phyloP scores from a whole-genome alignment of 2,797 vertebrate species.

The Emys orbicularis region DNA sequence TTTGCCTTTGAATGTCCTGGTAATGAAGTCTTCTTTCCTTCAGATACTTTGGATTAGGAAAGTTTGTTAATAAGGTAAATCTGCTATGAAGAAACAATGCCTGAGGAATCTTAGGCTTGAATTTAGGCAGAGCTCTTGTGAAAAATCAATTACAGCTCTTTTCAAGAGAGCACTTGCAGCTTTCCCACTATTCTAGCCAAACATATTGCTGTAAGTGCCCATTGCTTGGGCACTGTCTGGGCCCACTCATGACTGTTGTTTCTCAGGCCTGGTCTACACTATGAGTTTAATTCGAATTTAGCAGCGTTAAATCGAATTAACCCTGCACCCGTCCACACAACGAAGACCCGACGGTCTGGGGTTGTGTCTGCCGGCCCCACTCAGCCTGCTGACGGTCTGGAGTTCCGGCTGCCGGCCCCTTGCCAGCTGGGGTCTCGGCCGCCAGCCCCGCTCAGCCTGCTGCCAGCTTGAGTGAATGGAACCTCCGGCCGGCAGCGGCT shows the following conservation, averaged over 20 bases:
- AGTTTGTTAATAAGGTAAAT: background rate
- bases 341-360: no score
- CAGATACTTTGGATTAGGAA: background rate
- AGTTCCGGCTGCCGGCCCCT: no score
- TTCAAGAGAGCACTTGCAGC: background rate
- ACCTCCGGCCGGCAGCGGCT: no score
- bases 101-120: background rate
- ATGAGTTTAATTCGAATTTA: no score
- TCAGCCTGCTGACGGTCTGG: no score
- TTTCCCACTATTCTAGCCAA: background rate
- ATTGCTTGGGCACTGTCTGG: background rate
- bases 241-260: background rate
- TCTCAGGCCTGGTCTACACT: background rate
- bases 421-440: no score
- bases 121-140: background rate
- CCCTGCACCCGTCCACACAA: no score
- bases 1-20: background rate
- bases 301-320: no score
- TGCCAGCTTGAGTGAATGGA: no score
- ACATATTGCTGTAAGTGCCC: background rate
- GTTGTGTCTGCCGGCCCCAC: no score
- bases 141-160: background rate
- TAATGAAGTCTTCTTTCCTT: background rate
- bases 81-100: background rate
- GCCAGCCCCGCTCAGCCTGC: no score